A percentile compares a stretch with the other conserved stretches of the same genome.
These are phyloP conservation scores for Drosophila yakuba DNA, from an alignment of 1,140 invertebrate genomes.

Conservation along the genomic window DNA sequence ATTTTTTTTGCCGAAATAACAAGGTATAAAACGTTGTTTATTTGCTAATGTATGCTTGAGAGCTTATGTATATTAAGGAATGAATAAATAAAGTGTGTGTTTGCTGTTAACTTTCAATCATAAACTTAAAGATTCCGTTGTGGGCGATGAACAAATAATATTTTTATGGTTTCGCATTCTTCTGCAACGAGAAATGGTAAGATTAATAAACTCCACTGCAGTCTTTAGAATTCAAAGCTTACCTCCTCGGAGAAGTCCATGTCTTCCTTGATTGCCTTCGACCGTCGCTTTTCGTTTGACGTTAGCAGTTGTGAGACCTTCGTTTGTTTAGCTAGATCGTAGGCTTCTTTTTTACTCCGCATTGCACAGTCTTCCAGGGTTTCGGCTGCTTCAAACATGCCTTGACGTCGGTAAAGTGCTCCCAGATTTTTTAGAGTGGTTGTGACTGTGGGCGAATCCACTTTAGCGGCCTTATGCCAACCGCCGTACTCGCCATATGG, in stretches of 20 bases:
- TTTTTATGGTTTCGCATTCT: conserved; percentile 73
- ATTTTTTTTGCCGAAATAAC: conserved; percentile 57
- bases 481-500: conserved; percentile 98
- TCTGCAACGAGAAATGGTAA: conserved; percentile 51
- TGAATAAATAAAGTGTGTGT: conserved; percentile 73
- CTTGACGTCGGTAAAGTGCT: conserved; percentile 98
- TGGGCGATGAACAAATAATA: conserved; percentile 54
- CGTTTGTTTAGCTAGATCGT: conserved; percentile 95
- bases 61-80: conserved; percentile 76
- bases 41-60: conserved; percentile 63
- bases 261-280: conserved; percentile 79
- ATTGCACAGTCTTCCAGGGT: conserved; percentile 99
- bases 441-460: conserved; percentile 98
- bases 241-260: conserved; percentile 79
- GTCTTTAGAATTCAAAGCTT: neutral
- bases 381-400: conserved; percentile 99
- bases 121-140: conserved; percentile 73
- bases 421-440: conserved; percentile 99
- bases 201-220: neutral
- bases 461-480: conserved; percentile 99
- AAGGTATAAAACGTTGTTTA: conserved; percentile 62
- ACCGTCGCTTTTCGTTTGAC: conserved; percentile 82
- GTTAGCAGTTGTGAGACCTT: conserved; percentile 91
- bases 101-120: conserved; percentile 69
- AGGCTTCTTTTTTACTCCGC: conserved; percentile 96